These are phyloP conservation scores for Drosophila sturtevanti DNA, from an alignment of 1,140 invertebrate genomes.

Conservation along the genomic window DNA sequence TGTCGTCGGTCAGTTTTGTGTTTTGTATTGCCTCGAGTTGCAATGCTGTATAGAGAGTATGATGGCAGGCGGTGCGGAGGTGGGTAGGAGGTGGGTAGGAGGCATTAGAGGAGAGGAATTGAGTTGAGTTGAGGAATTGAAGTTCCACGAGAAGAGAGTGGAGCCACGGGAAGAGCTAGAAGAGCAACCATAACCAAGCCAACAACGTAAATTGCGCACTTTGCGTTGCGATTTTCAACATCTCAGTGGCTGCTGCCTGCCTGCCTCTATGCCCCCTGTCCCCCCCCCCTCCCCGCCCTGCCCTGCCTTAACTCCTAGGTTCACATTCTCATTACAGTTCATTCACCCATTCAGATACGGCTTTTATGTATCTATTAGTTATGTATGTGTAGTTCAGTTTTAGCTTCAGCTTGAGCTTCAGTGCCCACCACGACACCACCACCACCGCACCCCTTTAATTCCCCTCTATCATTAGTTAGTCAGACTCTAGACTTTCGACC, in stretches of 20 bases:
- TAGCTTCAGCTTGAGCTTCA: constrained; percentile 30
- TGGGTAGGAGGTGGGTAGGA: not conserved
- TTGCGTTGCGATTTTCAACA: constrained; percentile 73
- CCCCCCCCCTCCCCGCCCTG: not conserved
- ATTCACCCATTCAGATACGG: constrained; percentile 79
- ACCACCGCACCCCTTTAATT: not conserved
- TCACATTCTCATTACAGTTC: constrained; percentile 82
- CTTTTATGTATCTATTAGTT: constrained; percentile 80
- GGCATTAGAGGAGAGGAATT: not conserved
- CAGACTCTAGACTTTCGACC: constrained; percentile 4
- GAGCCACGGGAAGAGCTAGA: constrained; percentile 2
- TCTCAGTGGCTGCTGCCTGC: constrained; percentile 47
- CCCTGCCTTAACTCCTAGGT: constrained; percentile 53
- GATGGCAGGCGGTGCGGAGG: not conserved
- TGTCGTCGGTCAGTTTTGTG: constrained; percentile 43
- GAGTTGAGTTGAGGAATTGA: not conserved
- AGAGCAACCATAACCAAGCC: constrained; percentile 22
- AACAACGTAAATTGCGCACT: constrained; percentile 69
- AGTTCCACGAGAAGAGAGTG: not conserved
- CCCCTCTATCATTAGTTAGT: too few species aligned
- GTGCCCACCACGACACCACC: not conserved
- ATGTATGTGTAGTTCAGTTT: constrained; percentile 63
- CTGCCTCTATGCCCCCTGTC: constrained; percentile 16
- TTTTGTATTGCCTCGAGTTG: constrained; percentile 10
- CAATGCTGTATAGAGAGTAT: not conserved